phyloP scores from a whole-genome alignment of 1,140 invertebrate species.

The Magallana ariakensis region DNA sequence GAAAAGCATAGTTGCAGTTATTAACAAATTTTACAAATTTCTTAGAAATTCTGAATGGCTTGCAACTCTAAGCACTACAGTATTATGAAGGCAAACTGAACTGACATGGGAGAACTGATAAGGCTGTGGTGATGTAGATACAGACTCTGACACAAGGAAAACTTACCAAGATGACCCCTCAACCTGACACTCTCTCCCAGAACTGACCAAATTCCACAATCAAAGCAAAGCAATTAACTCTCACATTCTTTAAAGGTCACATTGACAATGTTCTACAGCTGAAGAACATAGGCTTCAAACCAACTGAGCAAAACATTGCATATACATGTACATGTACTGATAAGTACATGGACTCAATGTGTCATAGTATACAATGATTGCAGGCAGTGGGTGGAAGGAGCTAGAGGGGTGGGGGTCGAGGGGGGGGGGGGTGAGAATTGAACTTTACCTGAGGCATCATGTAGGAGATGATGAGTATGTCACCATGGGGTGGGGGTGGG shows the following conservation, averaged over 20 bases:
- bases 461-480: too few relatives aligned
- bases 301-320: too few relatives aligned
- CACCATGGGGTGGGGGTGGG: too few relatives aligned
- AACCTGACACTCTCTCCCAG: background rate
- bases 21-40: background rate
- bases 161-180: background rate
- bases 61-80: too few relatives aligned
- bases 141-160: background rate
- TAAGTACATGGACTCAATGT: too few relatives aligned
- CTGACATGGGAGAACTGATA: constrained; percentile 6
- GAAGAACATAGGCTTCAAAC: too few relatives aligned
- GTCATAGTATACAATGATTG: too few relatives aligned
- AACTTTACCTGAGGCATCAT: too few relatives aligned
- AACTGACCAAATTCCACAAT: constrained; percentile 24
- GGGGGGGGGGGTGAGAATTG: too few relatives aligned
- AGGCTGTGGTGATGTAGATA: background rate
- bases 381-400: too few relatives aligned
- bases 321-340: too few relatives aligned
- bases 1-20: background rate
- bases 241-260: background rate
- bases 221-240: constrained; percentile 17
- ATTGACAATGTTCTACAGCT: background rate
- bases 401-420: too few relatives aligned
- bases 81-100: background rate
- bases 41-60: background rate